Base-by-base conservation (phyloP, 2,797 vertebrate species). In the Cheracebus regulus region DNA sequence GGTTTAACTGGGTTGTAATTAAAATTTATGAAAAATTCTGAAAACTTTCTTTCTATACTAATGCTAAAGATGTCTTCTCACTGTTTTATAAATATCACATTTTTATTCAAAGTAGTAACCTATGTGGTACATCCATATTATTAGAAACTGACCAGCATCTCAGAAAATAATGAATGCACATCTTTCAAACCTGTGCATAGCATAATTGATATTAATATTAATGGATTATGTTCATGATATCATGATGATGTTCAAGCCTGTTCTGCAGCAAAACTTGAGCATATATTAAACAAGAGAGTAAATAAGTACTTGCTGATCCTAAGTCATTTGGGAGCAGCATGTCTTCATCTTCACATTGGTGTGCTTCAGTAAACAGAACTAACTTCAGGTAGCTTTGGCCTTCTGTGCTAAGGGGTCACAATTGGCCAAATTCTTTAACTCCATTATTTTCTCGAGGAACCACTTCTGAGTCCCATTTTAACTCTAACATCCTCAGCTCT, bases 1-100 rank as follows among this genome's bases (percentile, higher is more conserved):
- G 36, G 4, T 92, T 97, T 97, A 88, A 90, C 19, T 94, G 84
- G 14, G 80, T 93, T 94, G 30, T 93, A 98, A 93, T 81, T 5
- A 39, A 93, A 98, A 88, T 6, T 87, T 95, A 96, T 36, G 46
- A 67, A 64, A 97, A 96, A 70, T 89, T 95, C 26, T 92, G 36
- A 96, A 96, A 97, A 90, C n/a, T n/a, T n/a, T n/a, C 33, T 14
- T 89, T 52, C 48, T 33, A 58, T 22, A 36, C 95, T 73, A 92
- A 75, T 46, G 4, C 1, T 88, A 64, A 70, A 93, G 94, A 91
- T 92, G 30, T 61, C 20, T 75, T 97, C 92, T 88, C 24, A 64
- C n/a, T 22, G 20, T 72, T n/a, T 24, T 1, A 52, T 57, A 88
- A 36, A 92, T 79, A 84, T 76, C 12, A 55, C 86, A 87, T 57